Conservation (phyloP, 2,797 vertebrate genomes). For the Onychomys torridus region DNA sequence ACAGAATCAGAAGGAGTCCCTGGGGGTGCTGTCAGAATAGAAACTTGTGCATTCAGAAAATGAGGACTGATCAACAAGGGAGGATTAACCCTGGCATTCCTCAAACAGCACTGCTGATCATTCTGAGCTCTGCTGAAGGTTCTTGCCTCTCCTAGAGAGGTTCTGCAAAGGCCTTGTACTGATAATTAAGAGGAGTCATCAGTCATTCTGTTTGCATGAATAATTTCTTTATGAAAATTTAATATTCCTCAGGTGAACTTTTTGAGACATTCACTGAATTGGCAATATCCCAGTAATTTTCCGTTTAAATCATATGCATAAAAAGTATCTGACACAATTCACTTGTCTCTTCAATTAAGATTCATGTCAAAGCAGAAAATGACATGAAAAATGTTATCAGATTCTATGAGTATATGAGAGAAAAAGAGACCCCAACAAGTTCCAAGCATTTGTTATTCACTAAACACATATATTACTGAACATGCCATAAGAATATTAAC, state of each 20-base stretch:
- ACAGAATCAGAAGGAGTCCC: neutral
- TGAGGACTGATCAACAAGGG: too few relatives aligned
- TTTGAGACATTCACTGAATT: slow-evolving; percentile 59
- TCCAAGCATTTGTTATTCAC: slow-evolving; percentile 17
- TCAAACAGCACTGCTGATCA: neutral
- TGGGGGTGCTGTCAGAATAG: neutral
- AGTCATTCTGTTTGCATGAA: slow-evolving; percentile 35
- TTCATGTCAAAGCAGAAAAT: slow-evolving; percentile 62
- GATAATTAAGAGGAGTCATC: neutral
- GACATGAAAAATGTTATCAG: slow-evolving; percentile 57
- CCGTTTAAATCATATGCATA: slow-evolving; percentile 66
- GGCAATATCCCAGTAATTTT: slow-evolving; percentile 61
- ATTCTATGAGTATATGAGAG: neutral
- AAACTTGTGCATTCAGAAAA: neutral
- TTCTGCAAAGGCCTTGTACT: neutral
- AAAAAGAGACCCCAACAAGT: neutral
- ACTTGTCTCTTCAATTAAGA: slow-evolving; percentile 67
- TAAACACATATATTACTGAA: neutral
- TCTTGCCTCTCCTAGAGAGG: neutral
- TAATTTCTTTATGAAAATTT: slow-evolving; percentile 70
- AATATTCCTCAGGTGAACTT: slow-evolving; percentile 70
- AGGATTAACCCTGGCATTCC: neutral
- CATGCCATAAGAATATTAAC: neutral
- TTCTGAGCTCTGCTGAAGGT: neutral
- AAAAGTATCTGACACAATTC: slow-evolving; percentile 63